Percentiles rank a stretch among this genome's conserved stretches.
These are phyloP conservation scores for Pandion haliaetus DNA, from an alignment of 2,113 vertebrate species.

Conservation along the genomic window DNA sequence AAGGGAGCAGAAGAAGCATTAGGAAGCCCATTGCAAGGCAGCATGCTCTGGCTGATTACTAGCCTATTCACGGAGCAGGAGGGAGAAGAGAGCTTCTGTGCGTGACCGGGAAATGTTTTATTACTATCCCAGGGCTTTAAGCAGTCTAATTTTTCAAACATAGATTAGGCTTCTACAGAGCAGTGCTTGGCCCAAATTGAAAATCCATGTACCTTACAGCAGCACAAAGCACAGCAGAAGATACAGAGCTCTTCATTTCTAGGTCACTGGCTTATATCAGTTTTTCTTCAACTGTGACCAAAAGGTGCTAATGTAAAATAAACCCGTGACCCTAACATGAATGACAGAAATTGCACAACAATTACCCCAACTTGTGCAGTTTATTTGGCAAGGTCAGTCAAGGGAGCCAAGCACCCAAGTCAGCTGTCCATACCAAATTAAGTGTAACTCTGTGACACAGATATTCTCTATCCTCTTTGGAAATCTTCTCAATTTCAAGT, in stretches of 20 bases:
- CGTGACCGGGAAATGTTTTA: fast-evolving
- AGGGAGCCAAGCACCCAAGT: not conserved
- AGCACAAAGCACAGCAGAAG: not conserved
- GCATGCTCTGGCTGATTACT: not conserved
- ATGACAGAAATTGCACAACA: not conserved
- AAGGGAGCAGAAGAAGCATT: not conserved
- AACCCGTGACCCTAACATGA: not conserved
- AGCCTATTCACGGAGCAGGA: not conserved
- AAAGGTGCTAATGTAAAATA: not conserved
- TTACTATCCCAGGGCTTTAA: not conserved
- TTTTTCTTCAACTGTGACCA: not conserved
- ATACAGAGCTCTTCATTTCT: not conserved
- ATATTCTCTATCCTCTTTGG: not conserved
- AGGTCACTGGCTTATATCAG: not conserved
- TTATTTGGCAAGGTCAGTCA: not conserved
- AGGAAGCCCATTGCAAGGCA: not conserved
- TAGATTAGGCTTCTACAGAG: not conserved
- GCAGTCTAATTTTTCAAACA: not conserved
- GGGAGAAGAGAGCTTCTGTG: not conserved
- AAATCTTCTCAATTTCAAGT: not conserved
- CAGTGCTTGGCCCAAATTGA: not conserved
- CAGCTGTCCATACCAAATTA: not conserved
- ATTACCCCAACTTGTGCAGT: not conserved
- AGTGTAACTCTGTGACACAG: not conserved
- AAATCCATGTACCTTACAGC: not conserved